A percentile compares a stretch with the other conserved stretches of the same genome.
Evolutionary conservation across 2,888 invertebrate genomes (phyloP).

Genomic region (Metallyticus violacea): DNA sequence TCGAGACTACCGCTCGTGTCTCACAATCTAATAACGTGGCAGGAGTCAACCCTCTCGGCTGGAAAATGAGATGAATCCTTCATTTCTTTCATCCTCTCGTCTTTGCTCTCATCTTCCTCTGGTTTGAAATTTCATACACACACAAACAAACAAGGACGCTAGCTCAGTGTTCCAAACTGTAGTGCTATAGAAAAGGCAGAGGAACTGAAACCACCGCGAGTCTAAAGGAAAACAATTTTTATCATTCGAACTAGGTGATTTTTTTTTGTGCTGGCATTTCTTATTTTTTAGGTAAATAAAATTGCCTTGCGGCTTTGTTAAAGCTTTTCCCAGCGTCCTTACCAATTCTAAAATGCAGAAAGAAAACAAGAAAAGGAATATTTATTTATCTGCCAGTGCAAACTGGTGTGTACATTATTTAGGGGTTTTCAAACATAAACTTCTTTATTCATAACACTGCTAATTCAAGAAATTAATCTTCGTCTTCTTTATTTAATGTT

Average conservation of each 20-base stretch:
- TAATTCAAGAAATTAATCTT: background rate
- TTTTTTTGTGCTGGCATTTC: background rate
- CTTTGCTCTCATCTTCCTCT: background rate
- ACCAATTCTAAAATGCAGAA: background rate
- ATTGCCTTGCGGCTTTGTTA: background rate
- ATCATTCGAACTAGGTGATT: background rate
- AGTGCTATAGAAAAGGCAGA: background rate
- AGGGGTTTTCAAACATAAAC: background rate
- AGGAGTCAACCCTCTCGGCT: background rate
- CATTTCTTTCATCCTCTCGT: background rate
- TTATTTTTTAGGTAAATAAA: background rate
- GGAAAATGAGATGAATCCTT: background rate
- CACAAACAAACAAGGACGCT: background rate
- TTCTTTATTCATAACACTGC: background rate
- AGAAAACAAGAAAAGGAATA: background rate
- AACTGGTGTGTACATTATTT: background rate
- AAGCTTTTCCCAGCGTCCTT: background rate
- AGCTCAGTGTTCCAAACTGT: no score
- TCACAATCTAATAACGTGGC: background rate
- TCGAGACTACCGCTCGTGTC: background rate
- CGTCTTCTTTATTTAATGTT: background rate
- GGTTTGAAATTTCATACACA: background rate
- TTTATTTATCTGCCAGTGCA: background rate
- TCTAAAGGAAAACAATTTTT: background rate
- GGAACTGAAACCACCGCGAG: background rate